Evolutionary conservation across 2,113 vertebrate species (phyloP).

Genomic region (Amphiprion ocellaris): DNA sequence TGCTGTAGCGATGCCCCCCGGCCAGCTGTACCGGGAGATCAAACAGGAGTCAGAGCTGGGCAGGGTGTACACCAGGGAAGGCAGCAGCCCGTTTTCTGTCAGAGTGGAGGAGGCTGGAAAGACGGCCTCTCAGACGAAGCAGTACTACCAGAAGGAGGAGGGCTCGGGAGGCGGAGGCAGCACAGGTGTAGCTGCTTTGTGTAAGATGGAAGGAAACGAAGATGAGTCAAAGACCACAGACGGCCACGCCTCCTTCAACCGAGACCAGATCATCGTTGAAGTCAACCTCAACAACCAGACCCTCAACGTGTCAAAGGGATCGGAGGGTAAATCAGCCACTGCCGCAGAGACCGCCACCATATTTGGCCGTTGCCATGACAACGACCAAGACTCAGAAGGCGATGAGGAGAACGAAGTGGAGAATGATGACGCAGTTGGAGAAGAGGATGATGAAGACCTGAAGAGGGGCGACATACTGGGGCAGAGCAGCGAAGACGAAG

Average conservation of each 20-base stretch:
- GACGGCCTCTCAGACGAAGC: slow-evolving; percentile 78
- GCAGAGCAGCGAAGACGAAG: slow-evolving; percentile 80
- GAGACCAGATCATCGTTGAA: slow-evolving; percentile 97
- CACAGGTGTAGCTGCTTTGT: slow-evolving; percentile 66
- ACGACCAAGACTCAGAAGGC: slow-evolving; percentile 83
- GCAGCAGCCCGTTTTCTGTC: slow-evolving; percentile 89
- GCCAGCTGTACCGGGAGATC: slow-evolving; percentile 91
- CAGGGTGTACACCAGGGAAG: slow-evolving; percentile 90
- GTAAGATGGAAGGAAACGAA: slow-evolving; percentile 86
- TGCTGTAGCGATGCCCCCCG: slow-evolving; percentile 47
- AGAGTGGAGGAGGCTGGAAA: slow-evolving; percentile 86
- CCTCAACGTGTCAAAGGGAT: slow-evolving; percentile 94
- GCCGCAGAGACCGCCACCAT: slow-evolving; percentile 67
- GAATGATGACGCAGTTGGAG: slow-evolving; percentile 77
- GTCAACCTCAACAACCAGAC: slow-evolving; percentile 99
- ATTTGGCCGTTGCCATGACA: slow-evolving; percentile 72
- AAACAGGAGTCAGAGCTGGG: slow-evolving; percentile 92
- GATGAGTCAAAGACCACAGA: slow-evolving; percentile 84
- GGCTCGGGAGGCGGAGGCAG: slow-evolving; percentile 43
- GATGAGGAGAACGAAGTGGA: slow-evolving; percentile 78
- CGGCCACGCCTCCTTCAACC: slow-evolving; percentile 85
- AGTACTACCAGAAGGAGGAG: slow-evolving; percentile 92
- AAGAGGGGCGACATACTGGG: slow-evolving; percentile 71
- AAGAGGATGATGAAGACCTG: slow-evolving; percentile 77
- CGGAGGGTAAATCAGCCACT: slow-evolving; percentile 83